Conservation (phyloP, 2,113 vertebrate species). For the Oxyura jamaicensis region DNA sequence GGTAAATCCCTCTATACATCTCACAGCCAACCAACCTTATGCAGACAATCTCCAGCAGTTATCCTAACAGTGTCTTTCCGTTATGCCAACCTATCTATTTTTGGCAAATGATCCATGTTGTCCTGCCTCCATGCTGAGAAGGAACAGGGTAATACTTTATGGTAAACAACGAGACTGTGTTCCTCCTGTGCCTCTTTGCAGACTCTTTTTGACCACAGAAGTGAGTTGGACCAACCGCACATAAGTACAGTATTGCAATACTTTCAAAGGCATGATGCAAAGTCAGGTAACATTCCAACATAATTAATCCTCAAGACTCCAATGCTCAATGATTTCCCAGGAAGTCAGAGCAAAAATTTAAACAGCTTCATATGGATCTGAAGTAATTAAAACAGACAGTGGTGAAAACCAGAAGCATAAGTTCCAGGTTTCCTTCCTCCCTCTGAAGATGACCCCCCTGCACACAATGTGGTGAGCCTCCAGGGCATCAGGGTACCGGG, state of each 20-base stretch:
- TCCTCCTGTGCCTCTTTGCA: not conserved
- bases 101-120: not conserved
- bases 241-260: not conserved
- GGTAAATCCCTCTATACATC: not conserved
- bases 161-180: not conserved
- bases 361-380: not conserved
- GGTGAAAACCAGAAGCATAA: not conserved
- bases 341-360: not conserved
- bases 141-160: not conserved
- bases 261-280: not conserved
- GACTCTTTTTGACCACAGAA: not conserved
- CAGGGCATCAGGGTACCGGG: accelerated
- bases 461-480: not conserved
- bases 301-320: not conserved
- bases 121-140: not conserved
- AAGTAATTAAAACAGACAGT: not conserved
- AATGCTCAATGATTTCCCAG: not conserved
- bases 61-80: not conserved
- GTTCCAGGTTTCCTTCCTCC: not conserved
- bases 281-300: accelerated
- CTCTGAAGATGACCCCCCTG: accelerated
- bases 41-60: not conserved
- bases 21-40: not conserved
- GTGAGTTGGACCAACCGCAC: accelerated
- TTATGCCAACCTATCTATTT: not conserved